These are phyloP conservation scores for Lochmaea capreae DNA, from an alignment of 2,888 invertebrate species.

Conservation along the genomic window DNA sequence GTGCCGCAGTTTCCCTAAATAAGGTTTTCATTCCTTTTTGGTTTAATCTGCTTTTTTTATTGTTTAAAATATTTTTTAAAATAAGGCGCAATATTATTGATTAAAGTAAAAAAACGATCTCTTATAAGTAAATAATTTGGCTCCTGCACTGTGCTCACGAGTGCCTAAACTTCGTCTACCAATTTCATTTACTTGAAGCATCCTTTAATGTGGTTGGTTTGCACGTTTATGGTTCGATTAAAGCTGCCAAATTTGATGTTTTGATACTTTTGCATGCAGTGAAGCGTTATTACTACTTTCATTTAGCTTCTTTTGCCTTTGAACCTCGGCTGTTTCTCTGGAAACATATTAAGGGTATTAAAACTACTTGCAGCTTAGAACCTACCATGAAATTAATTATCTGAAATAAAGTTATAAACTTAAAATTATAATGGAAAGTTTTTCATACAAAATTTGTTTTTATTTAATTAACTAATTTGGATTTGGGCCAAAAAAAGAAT, in stretches of 20 bases:
- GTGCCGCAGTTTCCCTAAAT: no score
- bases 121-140: background rate
- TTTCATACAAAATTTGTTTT: no score
- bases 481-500: no score
- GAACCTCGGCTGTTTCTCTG: constrained; percentile 23
- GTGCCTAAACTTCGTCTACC: constrained; percentile 32
- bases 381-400: background rate
- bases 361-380: background rate
- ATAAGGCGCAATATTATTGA: no score
- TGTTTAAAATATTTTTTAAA: no score
- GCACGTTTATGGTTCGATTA: constrained; percentile 46
- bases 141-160: constrained; percentile 2
- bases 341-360: constrained; percentile 26
- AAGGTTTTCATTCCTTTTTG: background rate
- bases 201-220: constrained; percentile 40
- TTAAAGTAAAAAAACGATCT: background rate
- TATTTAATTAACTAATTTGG: no score
- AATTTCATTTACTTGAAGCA: constrained; percentile 43
- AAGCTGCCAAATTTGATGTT: constrained; percentile 45
- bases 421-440: no score
- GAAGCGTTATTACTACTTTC: constrained; percentile 40
- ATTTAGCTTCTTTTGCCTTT: constrained; percentile 37
- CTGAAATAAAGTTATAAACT: no score
- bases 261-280: constrained; percentile 39
- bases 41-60: background rate